phyloP scores from a whole-genome alignment of 2,113 vertebrate genomes.

The Thymallus thymallus region DNA sequence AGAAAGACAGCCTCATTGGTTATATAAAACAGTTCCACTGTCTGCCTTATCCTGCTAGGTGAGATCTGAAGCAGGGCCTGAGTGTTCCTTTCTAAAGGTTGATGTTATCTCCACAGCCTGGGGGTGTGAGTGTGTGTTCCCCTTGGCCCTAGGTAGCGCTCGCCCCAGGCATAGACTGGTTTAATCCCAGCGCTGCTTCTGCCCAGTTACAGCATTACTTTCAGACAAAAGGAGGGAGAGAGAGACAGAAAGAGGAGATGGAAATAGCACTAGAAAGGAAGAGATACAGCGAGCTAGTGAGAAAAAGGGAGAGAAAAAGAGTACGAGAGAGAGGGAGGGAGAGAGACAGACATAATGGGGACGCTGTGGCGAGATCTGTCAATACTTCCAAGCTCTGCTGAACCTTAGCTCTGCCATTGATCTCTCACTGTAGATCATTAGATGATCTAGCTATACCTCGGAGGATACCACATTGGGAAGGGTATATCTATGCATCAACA shows the following conservation, averaged over 20 bases:
- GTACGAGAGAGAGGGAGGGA: neutral
- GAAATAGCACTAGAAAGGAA: neutral
- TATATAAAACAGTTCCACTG: constrained; percentile 16
- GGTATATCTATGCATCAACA: too few species aligned
- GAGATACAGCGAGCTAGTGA: neutral
- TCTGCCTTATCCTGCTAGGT: constrained; percentile 13
- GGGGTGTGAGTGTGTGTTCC: constrained; percentile 16
- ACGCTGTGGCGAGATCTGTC: neutral
- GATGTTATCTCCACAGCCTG: constrained; percentile 13
- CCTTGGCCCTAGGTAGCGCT: neutral
- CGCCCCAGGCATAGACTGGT: constrained; percentile 5
- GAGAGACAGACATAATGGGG: neutral
- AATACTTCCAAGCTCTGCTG: neutral
- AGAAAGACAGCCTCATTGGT: neutral
- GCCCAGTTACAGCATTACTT: neutral
- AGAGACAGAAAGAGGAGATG: neutral
- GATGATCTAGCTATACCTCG: too few species aligned
- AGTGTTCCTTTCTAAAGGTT: neutral
- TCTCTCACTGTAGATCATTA: neutral
- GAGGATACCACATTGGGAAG: too few species aligned
- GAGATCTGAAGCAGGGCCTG: constrained; percentile 2
- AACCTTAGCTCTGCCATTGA: neutral
- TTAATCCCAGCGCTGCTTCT: neutral
- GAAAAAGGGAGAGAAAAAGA: neutral
- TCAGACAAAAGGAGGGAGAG: neutral